Percentiles rank a stretch among this genome's conserved stretches.
Conservation (phyloP, 2,113 vertebrate genomes). For the Xiphorhynchus elegans region DNA sequence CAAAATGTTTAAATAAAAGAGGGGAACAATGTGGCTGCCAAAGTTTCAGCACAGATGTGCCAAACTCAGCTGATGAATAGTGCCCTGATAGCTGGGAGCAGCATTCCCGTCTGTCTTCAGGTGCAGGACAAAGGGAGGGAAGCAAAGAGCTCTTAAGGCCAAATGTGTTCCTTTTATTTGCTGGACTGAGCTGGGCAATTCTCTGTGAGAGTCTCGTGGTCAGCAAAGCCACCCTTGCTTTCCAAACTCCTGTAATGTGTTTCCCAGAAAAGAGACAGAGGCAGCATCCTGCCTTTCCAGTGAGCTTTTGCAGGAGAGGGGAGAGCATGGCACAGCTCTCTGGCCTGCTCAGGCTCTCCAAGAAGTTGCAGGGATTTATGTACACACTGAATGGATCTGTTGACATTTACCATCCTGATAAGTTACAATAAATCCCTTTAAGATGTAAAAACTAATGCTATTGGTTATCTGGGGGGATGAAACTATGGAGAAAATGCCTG, state of each 20-base stretch:
- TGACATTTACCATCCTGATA: not conserved
- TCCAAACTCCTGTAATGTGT: not conserved
- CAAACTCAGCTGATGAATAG: not conserved
- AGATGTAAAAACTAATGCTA: not conserved
- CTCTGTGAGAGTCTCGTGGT: not conserved
- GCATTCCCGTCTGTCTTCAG: not conserved
- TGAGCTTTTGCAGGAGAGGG: not conserved
- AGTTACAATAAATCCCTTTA: not conserved
- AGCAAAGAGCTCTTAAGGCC: constrained; percentile 21
- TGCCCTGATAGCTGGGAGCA: not conserved
- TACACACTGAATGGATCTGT: not conserved
- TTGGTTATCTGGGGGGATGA: not conserved
- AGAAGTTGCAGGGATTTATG: not conserved
- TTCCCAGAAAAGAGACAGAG: not conserved
- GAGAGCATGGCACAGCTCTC: not conserved
- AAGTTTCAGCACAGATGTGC: not conserved
- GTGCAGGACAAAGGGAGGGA: constrained; percentile 25
- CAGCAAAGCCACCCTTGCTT: not conserved
- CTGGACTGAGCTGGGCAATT: not conserved
- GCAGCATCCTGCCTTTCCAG: not conserved
- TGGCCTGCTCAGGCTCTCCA: not conserved
- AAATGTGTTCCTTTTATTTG: constrained; percentile 6
- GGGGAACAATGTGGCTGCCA: not conserved
- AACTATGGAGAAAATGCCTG: not conserved
- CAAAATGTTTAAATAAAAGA: not conserved